A percentile compares a stretch with the other conserved stretches of the same genome.
phyloP scores from a whole-genome alignment of 2,888 invertebrate genomes.

The Venustoraphidia nigricollis region DNA sequence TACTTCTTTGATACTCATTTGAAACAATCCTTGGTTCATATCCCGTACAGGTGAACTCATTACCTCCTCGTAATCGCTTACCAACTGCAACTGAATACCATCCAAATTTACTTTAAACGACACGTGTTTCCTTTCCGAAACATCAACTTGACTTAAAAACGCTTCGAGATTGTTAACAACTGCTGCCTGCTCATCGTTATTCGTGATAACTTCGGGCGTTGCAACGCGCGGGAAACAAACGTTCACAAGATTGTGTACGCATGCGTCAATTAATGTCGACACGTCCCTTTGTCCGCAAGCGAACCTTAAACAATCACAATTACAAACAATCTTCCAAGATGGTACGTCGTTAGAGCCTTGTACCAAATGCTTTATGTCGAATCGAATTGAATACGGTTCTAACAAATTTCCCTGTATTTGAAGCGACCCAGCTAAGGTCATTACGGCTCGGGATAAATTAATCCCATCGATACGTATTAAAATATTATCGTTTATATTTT shows the following conservation, averaged over 20 bases:
- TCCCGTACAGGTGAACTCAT: slow-evolving; percentile 61
- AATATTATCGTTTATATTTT: slow-evolving; percentile 50
- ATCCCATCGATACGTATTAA: slow-evolving; percentile 50
- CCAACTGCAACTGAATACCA: slow-evolving; percentile 52
- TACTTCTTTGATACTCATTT: slow-evolving; percentile 51
- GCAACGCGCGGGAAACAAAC: no score
- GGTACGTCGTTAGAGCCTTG: slow-evolving; percentile 10
- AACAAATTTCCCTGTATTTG: slow-evolving; percentile 50
- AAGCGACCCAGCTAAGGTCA: slow-evolving; percentile 54
- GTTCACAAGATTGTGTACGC: slow-evolving; percentile 40
- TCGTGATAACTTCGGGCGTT: no score
- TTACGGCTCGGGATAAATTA: slow-evolving; percentile 52
- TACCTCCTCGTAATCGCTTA: slow-evolving; percentile 58
- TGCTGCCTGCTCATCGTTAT: slow-evolving; percentile 11
- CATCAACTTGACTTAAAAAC: slow-evolving; percentile 52
- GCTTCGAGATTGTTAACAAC: slow-evolving; percentile 51
- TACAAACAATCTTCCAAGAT: slow-evolving; percentile 43
- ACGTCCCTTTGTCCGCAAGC: slow-evolving; percentile 63
- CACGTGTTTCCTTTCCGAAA: slow-evolving; percentile 41
- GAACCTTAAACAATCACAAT: slow-evolving; percentile 46
- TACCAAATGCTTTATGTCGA: slow-evolving; percentile 42
- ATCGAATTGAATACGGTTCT: slow-evolving; percentile 53
- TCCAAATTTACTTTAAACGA: slow-evolving; percentile 47
- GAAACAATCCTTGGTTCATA: slow-evolving; percentile 52
- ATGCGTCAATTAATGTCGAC: slow-evolving; percentile 52